These are phyloP conservation scores for Apantesis nais DNA, from an alignment of 2,888 invertebrate species.

Conservation along the genomic window DNA sequence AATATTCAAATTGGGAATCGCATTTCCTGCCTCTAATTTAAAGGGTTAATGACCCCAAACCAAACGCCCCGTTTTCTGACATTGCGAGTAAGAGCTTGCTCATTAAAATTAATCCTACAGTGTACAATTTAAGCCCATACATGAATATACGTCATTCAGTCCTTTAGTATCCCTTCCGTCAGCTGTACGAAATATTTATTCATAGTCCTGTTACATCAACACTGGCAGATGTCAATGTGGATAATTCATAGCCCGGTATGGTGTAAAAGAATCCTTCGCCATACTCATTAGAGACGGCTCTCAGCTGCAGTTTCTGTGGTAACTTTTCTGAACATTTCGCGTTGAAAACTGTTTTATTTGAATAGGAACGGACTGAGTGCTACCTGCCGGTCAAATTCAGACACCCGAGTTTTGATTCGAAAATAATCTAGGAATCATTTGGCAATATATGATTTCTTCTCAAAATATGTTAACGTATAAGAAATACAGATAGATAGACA, in stretches of 20 bases:
- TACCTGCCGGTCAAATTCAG: slow-evolving; percentile 44
- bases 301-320: slow-evolving; percentile 28
- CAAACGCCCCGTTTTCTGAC: neutral
- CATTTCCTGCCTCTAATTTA: too few species aligned
- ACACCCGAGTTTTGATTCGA: slow-evolving; percentile 20
- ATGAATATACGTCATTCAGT: neutral
- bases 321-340: slow-evolving; percentile 58
- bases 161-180: neutral
- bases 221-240: neutral
- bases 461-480: neutral
- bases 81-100: neutral
- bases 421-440: neutral
- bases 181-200: neutral
- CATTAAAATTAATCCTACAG: neutral
- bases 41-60: neutral
- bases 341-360: slow-evolving; percentile 62
- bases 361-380: slow-evolving; percentile 49
- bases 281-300: slow-evolving; percentile 34
- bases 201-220: neutral
- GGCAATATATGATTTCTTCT: neutral
- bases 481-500: too few species aligned
- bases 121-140: neutral
- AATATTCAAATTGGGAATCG: too few species aligned
- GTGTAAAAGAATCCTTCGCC: slow-evolving; percentile 19
- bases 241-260: slow-evolving; percentile 3